Base-by-base conservation (phyloP, 1,140 invertebrate species). In the Anthonomus grandis region DNA sequence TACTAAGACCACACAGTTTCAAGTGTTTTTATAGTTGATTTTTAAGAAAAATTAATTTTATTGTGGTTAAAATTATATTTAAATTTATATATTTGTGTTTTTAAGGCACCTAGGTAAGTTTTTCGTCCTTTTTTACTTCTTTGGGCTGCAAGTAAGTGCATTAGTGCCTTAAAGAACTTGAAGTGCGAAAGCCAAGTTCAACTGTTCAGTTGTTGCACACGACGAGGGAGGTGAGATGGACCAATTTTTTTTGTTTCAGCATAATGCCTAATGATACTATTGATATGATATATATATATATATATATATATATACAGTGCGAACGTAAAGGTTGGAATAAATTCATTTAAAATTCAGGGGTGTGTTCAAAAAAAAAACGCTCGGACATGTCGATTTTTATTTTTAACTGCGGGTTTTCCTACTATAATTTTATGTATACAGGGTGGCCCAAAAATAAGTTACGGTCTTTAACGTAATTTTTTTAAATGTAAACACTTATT, bases 51-150 rank as follows among this genome's bases (percentile, higher is more conserved):
- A 13, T 3, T 13, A 17, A 39, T 39, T 39, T 39, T 39, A 18
- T 13, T 2, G 3, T 39, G n/a, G 2, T 13, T 3, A 39, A 39
- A 4, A 39, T 39, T 39, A 39, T 4, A 39, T 17, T 13, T 39
- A 39, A 39, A 39, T 17, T 8, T 39, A 39, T 2, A 39, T 39
- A 39, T 39, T 39, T 39, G 37, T 39, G 15, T 39, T 39, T 39
- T 39, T 4, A 39, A 39, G 13, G 19, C 10, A 39, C 15, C 19
- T 4, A 39, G 2, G 10, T 13, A 39, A 12, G 2, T 39, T 1
- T 39, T 8, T 8, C 6, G 19, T 1, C 19, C 19, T 13, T 39
- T 39, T 39, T 39, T n/a, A 17, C 13, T 2, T 39, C 2, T 2
- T 39, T 3, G 19, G 2, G 9, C 10, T 39, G 37, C 19, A 2